These are phyloP conservation scores for Rhinoraja longicauda DNA, from an alignment of 2,797 vertebrate species.

Conservation along the genomic window DNA sequence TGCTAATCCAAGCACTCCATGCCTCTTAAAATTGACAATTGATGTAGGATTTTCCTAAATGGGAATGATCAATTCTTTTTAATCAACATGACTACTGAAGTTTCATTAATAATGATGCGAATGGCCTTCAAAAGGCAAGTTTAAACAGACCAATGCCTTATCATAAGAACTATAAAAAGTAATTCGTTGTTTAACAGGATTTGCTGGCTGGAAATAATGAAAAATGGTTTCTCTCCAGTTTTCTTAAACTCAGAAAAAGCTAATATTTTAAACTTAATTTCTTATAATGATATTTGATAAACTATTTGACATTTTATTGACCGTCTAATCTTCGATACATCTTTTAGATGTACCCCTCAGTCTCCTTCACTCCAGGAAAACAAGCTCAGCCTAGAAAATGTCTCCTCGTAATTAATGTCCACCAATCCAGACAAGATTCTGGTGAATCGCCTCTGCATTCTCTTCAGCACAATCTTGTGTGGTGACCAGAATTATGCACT, in stretches of 20 bases:
- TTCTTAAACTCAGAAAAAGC: background rate
- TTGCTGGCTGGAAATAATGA: slow-evolving; percentile 9
- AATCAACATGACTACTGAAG: background rate
- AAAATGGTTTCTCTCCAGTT: background rate
- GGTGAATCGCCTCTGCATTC: too few relatives aligned
- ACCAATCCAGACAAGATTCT: too few relatives aligned
- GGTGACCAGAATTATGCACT: too few relatives aligned
- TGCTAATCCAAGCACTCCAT: background rate
- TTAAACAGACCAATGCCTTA: background rate
- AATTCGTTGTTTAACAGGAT: slow-evolving; percentile 22
- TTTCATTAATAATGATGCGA: slow-evolving; percentile 13
- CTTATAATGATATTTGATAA: background rate
- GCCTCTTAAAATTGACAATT: slow-evolving; percentile 14
- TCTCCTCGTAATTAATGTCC: too few relatives aligned
- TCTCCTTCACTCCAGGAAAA: too few relatives aligned
- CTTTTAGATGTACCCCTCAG: too few relatives aligned
- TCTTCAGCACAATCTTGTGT: too few relatives aligned
- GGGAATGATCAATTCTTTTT: background rate
- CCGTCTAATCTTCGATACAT: too few relatives aligned
- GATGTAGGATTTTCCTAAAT: background rate
- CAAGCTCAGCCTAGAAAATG: too few relatives aligned
- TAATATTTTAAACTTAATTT: background rate
- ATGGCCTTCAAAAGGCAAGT: slow-evolving; percentile 17
- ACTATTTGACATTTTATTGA: too few relatives aligned
- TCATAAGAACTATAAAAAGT: slow-evolving; percentile 18